Conservation (phyloP, 1,140 invertebrate genomes). For the Drosophila saltans region DNA sequence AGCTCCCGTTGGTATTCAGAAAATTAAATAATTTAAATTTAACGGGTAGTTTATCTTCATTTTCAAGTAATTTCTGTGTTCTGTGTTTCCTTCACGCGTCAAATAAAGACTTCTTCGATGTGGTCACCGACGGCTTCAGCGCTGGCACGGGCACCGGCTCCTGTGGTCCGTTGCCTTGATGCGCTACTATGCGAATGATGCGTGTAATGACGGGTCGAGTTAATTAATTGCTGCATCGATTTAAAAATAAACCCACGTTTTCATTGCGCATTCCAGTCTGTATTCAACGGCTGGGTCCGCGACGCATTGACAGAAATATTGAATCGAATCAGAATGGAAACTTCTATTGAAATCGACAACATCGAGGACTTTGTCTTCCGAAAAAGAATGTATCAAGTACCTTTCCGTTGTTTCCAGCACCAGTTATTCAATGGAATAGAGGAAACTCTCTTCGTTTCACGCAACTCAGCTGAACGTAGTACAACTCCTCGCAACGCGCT, state of each 20-base stretch:
- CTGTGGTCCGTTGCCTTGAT: conserved; percentile 78
- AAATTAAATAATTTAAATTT: conserved; percentile 73
- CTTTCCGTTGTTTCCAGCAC: conserved; percentile 13
- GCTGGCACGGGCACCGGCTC: conserved; percentile 38
- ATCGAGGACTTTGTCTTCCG: conserved; percentile 56
- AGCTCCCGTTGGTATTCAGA: conserved; percentile 24
- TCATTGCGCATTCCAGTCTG: conserved; percentile 68
- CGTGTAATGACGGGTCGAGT: conserved; percentile 80
- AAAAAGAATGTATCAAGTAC: conserved; percentile 47
- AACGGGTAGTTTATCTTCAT: conserved; percentile 54
- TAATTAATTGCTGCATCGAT: conserved; percentile 80
- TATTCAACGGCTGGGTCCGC: conserved; percentile 33
- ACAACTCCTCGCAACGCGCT: conserved; percentile 42
- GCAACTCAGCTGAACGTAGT: conserved; percentile 5
- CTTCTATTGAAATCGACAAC: conserved; percentile 63
- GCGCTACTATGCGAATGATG: conserved; percentile 74
- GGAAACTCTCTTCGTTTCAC: conserved; percentile 32
- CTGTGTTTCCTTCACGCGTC: conserved; percentile 71
- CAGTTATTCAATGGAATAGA: conserved; percentile 18
- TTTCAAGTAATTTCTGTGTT: conserved; percentile 58
- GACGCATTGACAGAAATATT: conserved; percentile 46
- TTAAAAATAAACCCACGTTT: conserved; percentile 80
- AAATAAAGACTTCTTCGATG: conserved; percentile 35
- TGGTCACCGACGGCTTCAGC: background rate
- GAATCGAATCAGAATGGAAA: conserved; percentile 62